Conservation (phyloP, 2,113 vertebrate species). For the Solenodon paradoxus region DNA sequence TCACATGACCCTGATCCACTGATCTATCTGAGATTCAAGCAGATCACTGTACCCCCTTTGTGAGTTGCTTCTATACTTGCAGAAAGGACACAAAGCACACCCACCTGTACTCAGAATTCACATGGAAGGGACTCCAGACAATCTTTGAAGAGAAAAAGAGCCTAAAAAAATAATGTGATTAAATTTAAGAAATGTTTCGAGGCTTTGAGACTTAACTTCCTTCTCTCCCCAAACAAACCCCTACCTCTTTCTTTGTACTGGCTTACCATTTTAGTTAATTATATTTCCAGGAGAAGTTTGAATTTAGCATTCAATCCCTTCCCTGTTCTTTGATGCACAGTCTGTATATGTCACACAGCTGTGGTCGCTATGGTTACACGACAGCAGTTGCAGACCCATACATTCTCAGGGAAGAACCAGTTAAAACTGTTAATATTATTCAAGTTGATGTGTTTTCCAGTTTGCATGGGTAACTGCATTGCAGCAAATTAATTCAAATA, state of each 20-base stretch:
- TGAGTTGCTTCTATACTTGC: background rate
- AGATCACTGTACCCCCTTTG: no score
- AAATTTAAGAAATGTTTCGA: constrained; percentile 5
- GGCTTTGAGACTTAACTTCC: background rate
- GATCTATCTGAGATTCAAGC: background rate
- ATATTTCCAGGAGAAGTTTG: constrained; percentile 50
- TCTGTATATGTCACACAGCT: background rate
- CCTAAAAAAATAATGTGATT: constrained; percentile 5
- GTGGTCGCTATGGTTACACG: background rate
- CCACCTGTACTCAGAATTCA: background rate
- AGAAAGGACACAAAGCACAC: background rate
- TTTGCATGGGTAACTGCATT: constrained; percentile 71
- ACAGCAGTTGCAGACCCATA: background rate
- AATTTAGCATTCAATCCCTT: background rate
- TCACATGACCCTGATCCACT: background rate
- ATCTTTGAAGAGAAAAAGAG: background rate
- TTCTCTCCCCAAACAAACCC: background rate
- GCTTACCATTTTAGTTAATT: constrained; percentile 14
- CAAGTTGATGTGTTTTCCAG: constrained; percentile 63
- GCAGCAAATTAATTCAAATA: constrained; percentile 77
- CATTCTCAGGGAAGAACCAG: constrained; percentile 36
- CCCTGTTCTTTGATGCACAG: background rate
- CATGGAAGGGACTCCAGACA: background rate
- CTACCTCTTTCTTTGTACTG: background rate
- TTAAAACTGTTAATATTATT: constrained; percentile 64